Base-by-base conservation (phyloP, 2,888 invertebrate genomes). In the Schrankia costaestrigalis region DNA sequence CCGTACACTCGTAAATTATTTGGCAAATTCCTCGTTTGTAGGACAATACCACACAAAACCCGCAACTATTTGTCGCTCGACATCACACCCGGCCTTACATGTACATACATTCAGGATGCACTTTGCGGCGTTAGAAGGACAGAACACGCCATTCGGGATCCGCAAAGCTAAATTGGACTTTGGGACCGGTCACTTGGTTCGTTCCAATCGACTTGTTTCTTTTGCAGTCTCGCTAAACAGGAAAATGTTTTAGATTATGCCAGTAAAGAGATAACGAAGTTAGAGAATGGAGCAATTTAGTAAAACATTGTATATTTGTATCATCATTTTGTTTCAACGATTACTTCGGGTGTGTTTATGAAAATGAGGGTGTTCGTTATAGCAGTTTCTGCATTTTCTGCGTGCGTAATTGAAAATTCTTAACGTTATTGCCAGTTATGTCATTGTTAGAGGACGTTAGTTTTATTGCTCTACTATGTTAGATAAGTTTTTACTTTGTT, bases 151-250 rank as follows among this genome's bases (percentile, higher is more conserved):
- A 69, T 55, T 55, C 55, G 56, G 67, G 59, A 61, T 61, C 67
- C 62, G 56, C 61, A 66, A 50, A 57, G 56, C 67, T 63, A 73
- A 76, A 74, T 77, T 73, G 72, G 66, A 71, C 65, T 60, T 53
- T 50, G 63, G 63, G 56, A 61, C 51, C 49, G 59, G 55, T 66
- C 65, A 66, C 63, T 67, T 50, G 50, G 54, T 52, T 46, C 55
- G 52, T 55, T 58, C 62, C 64, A 34, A 63, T 51, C 59, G 49
- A 60, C 56, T 65, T 63, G 60, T 59, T 64, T 58, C 64, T 57
- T 56, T 56, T 47, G 48, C 48, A 44, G 47, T 18, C 43, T 18
- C 34, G 26, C 31, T 50, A 43, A 50, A 39, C 36, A 39, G 43
- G 36, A 48, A 56, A 41, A 52, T 51, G 45, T 45, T 46, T 54